Base-by-base conservation (phyloP, 2,888 invertebrate species). In the Agrotis ipsilon region DNA sequence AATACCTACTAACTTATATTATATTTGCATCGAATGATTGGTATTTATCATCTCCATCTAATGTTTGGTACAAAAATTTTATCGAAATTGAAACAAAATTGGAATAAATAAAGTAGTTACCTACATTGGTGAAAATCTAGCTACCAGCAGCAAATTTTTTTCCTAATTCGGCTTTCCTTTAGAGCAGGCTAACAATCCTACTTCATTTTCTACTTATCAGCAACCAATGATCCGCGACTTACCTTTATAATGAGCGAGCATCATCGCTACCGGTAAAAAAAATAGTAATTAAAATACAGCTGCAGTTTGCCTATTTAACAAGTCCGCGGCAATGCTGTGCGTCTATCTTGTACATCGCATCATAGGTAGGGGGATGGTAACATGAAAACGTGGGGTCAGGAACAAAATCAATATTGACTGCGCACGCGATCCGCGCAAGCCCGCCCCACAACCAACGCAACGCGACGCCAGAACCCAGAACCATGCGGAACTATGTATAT, bases 351-450 rank as follows among this genome's bases (percentile, higher is more conserved):
- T 80, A 67, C 66, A 83, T 79, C 78, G 75, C 72, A 68, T 71
- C 61, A 72, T 80, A 84, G 69, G 74, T 78, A 86, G 79, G 85
- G 84, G 88, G 87, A 88, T 82, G 88, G 88, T 84, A 86, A 81
- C 79, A 78, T 76, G 75, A 73, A 81, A 78, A 75, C 78, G 82
- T 74, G 86, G 91, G 91, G 89, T 86, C 75, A 83, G 75, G 75
- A 74, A 82, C 80, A 85, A 91, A 92, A 94, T 94, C 94, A 91
- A 94, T 94, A 94, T 69, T 70, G 87, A 86, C 91, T 93, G 94
- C 94, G 94, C 94, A 94, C 94, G 94, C 94, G 94, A 93, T 93
- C 89, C 85, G 89, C 89, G 88, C 90, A 86, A 87, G 82, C 83
- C 83, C 84, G 80, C 76, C 83, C 78, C 72, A 68, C 63, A 19